Base-by-base conservation (phyloP, 2,797 vertebrate species). In the Brachyalestes nurse region DNA sequence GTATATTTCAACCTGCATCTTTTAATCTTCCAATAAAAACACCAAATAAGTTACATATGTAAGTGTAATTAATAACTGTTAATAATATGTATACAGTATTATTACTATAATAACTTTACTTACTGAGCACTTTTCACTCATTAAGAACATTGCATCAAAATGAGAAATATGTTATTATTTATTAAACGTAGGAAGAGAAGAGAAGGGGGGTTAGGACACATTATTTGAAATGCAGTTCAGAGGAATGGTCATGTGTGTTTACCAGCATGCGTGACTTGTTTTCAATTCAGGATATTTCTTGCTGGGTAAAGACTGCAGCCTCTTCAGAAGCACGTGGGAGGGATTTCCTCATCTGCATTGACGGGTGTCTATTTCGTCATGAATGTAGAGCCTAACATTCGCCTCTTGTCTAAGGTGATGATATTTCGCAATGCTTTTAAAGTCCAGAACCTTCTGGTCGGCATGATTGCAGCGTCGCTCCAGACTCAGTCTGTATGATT, bases 241-340 rank as follows among this genome's bases (percentile, higher is more conserved):
- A 60, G 85, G 82, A 80, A 81, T 83, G 85, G 49, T 4, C 12
- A 21, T 28, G 58, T 60, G 34, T 74, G 65, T 19, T 8, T 62
- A 14, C 61, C 2, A 34, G 1, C n/a, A 42, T 23, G 60, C 53
- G 45, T 40, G n/a, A 49, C 66, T 40, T 8, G 38, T 17, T 28
- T 47, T 42, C 5, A 71, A 8, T 45, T 64, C 19, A 70, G 6
- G 9, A 45, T 45, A 6, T 55, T 55, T 55, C 16, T 55, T 25
- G 28, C 16, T 53, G 19, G 70, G 89, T 90, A 91, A 45, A 90
- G 92, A 87, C 90, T 82, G 86, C 87, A 88, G 91, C 88, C 89
- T 90, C 77, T 66, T 38, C 75, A 21, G 16, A 69, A 47, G 12
- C 42, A 47, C n/a, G 21, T 13, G 21, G 66, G 10, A 23, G n/a